Percentiles rank a stretch among this genome's conserved stretches.
Conservation (phyloP, 1,140 invertebrate genomes). For the Drosophila pseudoananassae region DNA sequence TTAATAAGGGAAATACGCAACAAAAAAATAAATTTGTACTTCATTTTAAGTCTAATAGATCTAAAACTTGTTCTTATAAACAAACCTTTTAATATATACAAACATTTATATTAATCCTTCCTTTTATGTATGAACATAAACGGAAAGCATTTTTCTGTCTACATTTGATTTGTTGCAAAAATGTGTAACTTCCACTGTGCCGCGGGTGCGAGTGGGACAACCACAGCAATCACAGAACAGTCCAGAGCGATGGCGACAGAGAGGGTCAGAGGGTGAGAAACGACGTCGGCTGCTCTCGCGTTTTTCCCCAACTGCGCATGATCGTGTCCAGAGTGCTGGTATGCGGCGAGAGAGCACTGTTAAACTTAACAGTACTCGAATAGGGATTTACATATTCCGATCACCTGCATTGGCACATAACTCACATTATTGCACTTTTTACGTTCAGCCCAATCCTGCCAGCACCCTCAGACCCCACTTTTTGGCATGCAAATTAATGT, state of each 20-base stretch:
- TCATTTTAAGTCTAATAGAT: too few species aligned
- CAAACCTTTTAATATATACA: too few species aligned
- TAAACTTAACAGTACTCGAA: constrained; percentile 1
- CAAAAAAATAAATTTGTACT: too few species aligned
- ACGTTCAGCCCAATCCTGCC: neutral
- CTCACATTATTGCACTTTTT: neutral
- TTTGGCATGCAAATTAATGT: constrained; percentile 37
- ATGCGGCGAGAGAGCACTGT: constrained; percentile 7
- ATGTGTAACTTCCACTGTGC: neutral
- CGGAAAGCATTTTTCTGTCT: too few species aligned
- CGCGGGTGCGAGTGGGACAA: neutral
- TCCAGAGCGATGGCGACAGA: neutral
- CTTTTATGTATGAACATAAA: too few species aligned
- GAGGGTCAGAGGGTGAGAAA: neutral
- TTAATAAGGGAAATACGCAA: too few species aligned
- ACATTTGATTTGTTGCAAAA: too few species aligned
- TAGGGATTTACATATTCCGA: constrained; percentile 1
- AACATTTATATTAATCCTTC: too few species aligned
- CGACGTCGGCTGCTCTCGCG: neutral
- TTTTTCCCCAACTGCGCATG: neutral
- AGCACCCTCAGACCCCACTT: neutral
- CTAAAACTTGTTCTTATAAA: too few species aligned
- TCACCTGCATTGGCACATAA: constrained; percentile 10
- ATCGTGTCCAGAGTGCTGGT: neutral
- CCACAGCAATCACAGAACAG: neutral